phyloP scores from a whole-genome alignment of 2,888 invertebrate species.

The Tenthredo amoena region DNA sequence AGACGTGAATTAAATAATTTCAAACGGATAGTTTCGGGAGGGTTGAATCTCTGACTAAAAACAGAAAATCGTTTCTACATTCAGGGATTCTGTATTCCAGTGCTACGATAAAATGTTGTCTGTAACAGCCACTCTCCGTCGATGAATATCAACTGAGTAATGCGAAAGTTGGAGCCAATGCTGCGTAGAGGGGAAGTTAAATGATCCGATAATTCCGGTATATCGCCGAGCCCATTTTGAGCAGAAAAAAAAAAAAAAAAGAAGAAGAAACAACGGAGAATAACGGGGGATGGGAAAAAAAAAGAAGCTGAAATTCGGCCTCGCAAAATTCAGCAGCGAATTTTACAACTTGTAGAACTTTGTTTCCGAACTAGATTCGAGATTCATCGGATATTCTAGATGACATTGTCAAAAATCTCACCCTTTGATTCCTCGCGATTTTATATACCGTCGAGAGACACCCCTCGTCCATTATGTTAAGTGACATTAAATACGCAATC shows the following conservation, averaged over 20 bases:
- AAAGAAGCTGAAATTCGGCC: not conserved
- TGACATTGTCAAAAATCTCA: not conserved
- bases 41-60: slow-evolving; percentile 8
- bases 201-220: slow-evolving; percentile 47
- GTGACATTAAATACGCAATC: not conserved
- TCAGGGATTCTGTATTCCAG: slow-evolving; percentile 73
- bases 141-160: slow-evolving; percentile 73
- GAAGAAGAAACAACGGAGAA: not conserved
- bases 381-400: not conserved
- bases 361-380: not conserved
- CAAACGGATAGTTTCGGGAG: not conserved
- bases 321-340: not conserved
- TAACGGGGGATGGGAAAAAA: not conserved
- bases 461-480: not conserved
- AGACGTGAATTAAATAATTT: not conserved
- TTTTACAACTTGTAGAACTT: not conserved
- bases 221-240: slow-evolving; percentile 33
- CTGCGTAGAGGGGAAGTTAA: slow-evolving; percentile 31
- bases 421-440: not conserved
- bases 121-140: slow-evolving; percentile 66
- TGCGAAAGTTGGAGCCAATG: slow-evolving; percentile 36
- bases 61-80: slow-evolving; percentile 58
- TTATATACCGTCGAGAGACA: not conserved
- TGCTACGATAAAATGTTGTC: slow-evolving; percentile 74
- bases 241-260: not conserved